Conservation (phyloP, 2,113 vertebrate species). For the Callorhinus ursinus region DNA sequence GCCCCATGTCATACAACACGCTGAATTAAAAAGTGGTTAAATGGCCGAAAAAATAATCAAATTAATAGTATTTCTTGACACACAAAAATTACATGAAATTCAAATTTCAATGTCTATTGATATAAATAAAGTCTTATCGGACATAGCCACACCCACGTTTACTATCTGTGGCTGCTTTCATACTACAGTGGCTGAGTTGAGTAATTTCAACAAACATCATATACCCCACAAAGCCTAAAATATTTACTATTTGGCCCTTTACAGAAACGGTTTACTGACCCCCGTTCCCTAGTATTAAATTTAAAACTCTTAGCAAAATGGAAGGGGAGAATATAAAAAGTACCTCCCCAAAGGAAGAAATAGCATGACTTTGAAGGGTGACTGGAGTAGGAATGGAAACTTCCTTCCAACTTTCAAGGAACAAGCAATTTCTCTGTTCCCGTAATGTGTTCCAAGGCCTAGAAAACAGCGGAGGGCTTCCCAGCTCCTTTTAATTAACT, state of each 20-base stretch:
- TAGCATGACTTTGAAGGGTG: neutral
- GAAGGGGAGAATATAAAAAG: neutral
- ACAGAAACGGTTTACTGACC: neutral
- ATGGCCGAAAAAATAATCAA: neutral
- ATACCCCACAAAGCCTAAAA: neutral
- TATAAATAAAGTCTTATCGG: neutral
- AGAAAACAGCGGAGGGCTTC: slow-evolving; percentile 50
- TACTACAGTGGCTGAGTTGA: neutral
- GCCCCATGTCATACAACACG: neutral
- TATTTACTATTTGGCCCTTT: neutral
- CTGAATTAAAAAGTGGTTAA: neutral
- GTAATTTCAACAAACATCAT: neutral
- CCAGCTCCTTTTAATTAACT: slow-evolving; percentile 53
- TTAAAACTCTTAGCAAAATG: slow-evolving; percentile 42
- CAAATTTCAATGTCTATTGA: neutral
- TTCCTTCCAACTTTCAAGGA: slow-evolving; percentile 69
- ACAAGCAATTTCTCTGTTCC: slow-evolving; percentile 45
- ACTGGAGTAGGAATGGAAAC: slow-evolving; percentile 21
- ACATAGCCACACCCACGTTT: neutral
- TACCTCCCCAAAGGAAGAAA: neutral
- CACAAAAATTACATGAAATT: neutral
- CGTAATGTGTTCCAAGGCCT: slow-evolving; percentile 35
- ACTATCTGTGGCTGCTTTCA: neutral
- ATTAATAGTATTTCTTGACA: neutral
- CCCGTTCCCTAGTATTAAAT: neutral